Evolutionary conservation across 2,888 invertebrate species (phyloP), one percentile per base, ranked within the genome.

Genomic region (Watsonalla cultraria): DNA sequence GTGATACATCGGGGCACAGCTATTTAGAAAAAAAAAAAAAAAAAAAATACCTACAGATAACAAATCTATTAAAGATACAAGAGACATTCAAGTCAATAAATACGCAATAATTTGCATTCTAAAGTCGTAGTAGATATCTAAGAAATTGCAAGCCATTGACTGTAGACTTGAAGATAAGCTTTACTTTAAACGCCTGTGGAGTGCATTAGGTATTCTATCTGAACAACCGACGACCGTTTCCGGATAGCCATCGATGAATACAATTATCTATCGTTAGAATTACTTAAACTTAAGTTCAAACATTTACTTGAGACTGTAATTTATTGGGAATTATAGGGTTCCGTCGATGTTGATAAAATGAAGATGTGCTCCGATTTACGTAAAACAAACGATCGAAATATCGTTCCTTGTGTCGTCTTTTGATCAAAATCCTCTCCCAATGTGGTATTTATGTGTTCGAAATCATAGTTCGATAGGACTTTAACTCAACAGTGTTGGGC

Each of bases 141-240:
- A 11, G 47, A 47, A n/a, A 33, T 24, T 5, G 24, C 33, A 8
- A 33, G 11, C 34, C 34, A 47, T 47, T 24, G 8, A 34, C 9
- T 51, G 47, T 42, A 51, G 52, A 11, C 55, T 57, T 51, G 15
- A 59, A 59, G 59, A 59, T 59, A 11, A 42, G 57, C 49, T 63
- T 54, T 53, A 55, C 63, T 50, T 11, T 42, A 42, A 42, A 37
- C 5, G 37, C 46, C 24, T 47, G 8, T 47, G 14, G 24, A 47
- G 42, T 5, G 42, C 42, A 42, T 42, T 42, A 11, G 11, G 42
- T 42, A 42, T 42, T 42, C 42, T 11, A 11, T 42, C 42, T 42
- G 42, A 5, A 11, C 37, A 37, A 8, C 42, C 42, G 42, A 11
- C 42, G 42, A 42, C 42, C 9, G 42, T 42, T 42, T 42, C 42